Conservation (phyloP, 2,888 invertebrate genomes). For the Furcula furcula region DNA sequence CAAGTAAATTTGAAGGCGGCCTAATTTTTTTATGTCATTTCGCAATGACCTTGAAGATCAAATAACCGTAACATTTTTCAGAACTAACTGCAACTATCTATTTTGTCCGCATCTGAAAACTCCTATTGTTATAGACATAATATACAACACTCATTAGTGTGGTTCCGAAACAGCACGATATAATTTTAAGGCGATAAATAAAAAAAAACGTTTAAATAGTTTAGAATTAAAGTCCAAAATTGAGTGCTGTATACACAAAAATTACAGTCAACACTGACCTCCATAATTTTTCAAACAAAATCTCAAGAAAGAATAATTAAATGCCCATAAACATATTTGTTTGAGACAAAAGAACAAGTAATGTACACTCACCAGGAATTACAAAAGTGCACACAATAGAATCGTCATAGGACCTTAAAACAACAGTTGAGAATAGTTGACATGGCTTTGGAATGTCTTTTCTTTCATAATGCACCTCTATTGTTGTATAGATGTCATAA, state of each 20-base stretch:
- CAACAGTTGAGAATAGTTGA: slow-evolving; percentile 51
- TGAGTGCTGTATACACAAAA: slow-evolving; percentile 2
- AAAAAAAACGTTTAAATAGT: slow-evolving; percentile 4
- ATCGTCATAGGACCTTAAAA: slow-evolving; percentile 45
- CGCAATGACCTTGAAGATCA: too few species aligned
- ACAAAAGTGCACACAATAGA: slow-evolving; percentile 36
- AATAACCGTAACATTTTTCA: slow-evolving; percentile 30
- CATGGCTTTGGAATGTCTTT: slow-evolving; percentile 63
- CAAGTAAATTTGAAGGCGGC: too few species aligned
- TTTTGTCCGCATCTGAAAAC: slow-evolving; percentile 33
- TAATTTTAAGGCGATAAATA: slow-evolving; percentile 1
- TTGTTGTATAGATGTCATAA: slow-evolving; percentile 72
- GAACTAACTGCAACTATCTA: slow-evolving; percentile 40
- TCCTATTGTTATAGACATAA: slow-evolving; percentile 24
- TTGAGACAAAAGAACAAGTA: slow-evolving; percentile 39
- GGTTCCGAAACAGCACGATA: slow-evolving; percentile 63
- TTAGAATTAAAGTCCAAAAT: slow-evolving; percentile 10
- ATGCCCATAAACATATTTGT: slow-evolving; percentile 57
- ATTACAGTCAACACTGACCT: slow-evolving; percentile 23
- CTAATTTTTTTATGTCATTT: too few species aligned
- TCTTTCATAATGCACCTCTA: slow-evolving; percentile 57
- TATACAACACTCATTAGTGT: slow-evolving; percentile 49
- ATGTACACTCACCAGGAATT: slow-evolving; percentile 37
- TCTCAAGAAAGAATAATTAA: slow-evolving; percentile 36
- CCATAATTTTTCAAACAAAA: slow-evolving; percentile 27